Evolutionary conservation across 1,140 invertebrate genomes (phyloP).

Genomic region (Araneus ventricosus): DNA sequence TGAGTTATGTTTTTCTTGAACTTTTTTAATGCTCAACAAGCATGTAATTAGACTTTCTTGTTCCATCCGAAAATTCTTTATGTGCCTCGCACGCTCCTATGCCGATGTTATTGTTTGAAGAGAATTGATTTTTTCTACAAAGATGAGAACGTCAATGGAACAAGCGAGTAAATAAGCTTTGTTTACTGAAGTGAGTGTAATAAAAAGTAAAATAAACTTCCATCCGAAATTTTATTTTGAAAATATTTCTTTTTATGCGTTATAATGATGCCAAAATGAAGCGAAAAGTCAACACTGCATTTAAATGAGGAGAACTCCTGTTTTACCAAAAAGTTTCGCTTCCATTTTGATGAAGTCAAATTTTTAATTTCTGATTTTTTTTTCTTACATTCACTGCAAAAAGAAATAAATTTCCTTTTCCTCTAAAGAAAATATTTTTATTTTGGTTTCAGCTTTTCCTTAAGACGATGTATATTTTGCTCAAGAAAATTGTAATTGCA

Average conservation of each 20-base stretch:
- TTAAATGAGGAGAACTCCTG: too few relatives aligned
- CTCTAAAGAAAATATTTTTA: too few relatives aligned
- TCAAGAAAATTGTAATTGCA: too few relatives aligned
- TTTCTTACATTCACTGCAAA: too few relatives aligned
- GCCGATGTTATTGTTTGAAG: background rate
- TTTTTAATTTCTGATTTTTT: too few relatives aligned
- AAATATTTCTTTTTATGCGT: background rate
- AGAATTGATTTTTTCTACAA: background rate
- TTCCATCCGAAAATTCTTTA: background rate
- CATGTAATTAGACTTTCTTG: constrained; percentile 48
- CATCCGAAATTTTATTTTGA: background rate
- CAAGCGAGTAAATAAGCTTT: constrained; percentile 18
- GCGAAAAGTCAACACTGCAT: too few relatives aligned
- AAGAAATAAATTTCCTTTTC: too few relatives aligned
- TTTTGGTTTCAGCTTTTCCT: too few relatives aligned
- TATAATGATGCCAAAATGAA: background rate
- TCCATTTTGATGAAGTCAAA: too few relatives aligned
- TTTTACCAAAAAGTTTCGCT: too few relatives aligned
- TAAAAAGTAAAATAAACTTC: background rate
- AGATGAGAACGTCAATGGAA: background rate
- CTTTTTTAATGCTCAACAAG: constrained; percentile 38
- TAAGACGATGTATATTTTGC: too few relatives aligned
- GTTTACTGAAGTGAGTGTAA: background rate
- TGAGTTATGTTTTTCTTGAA: background rate
- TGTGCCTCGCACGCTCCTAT: background rate